Base-by-base conservation (phyloP, 1,140 invertebrate species). In the Andricus grossulariae region DNA sequence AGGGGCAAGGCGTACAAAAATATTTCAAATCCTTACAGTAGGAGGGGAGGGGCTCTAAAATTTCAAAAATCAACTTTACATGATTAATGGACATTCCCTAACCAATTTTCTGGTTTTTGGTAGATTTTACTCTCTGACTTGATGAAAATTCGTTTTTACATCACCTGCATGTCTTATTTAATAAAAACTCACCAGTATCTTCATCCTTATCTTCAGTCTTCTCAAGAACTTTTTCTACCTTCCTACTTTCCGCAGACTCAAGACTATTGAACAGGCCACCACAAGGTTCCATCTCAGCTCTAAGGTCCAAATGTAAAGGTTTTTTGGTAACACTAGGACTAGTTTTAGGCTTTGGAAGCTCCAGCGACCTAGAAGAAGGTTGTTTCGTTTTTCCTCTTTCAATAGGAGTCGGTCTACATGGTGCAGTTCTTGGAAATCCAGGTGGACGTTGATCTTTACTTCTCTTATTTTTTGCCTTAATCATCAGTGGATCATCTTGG, bases 301-400 rank as follows among this genome's bases (percentile, higher is more conserved):
- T 66, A 6, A 66, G 16, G 39, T 66, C n/a, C 10, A 66, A 39
- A 66, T 39, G 5, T 2, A 66, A 32, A 32, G 21, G 57, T n/a
- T 66, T 12, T 39, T 39, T 45, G 6, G 4, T n/a, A 66, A n/a
- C 16, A 8, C 13, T 0, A n/a, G 60, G 1, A 66, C 25, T 45
- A 45, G 39, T 66, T 39, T 66, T 32, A 15, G 21, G 18, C 18
- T 66, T 66, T 10, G 13, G 4, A 5, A 32, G 57, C 5, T 66
- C 16, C n/a, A 16, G 16, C 16, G n/a, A 19, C n/a, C 32, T 50
- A 3, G 54, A 74, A 13, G 50, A 19, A 15, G 19, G 25, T 39
- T 70, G 13, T 70, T 50, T 57, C 13, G 73, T 16, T n/a, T 66
- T 66, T 45, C 11, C 21, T 80, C 78, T 3, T 78, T 57, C 18